Evolutionary conservation across 35 echinoderm and acorn worm species (phyloP).

Genomic region (Ophioderma brevispina): DNA sequence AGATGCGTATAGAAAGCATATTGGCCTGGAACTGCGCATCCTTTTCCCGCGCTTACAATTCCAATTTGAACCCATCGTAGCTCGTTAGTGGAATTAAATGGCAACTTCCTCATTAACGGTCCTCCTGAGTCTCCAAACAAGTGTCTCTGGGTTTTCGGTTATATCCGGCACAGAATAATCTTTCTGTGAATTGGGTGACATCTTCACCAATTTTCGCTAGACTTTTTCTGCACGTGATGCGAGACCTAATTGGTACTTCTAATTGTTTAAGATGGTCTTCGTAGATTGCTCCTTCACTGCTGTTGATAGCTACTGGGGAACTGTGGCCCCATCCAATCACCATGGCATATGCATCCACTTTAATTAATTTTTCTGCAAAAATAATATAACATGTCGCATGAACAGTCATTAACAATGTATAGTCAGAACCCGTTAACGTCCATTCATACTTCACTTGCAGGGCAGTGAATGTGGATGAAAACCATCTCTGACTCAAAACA

Average conservation of each 20-base stretch:
- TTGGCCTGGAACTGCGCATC: constrained; percentile 86
- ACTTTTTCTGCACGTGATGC: constrained; percentile 61
- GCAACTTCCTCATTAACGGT: constrained; percentile 79
- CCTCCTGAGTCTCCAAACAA: constrained; percentile 95
- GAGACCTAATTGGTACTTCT: constrained; percentile 73
- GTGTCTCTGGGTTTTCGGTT: constrained; percentile 68
- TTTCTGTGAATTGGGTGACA: constrained; percentile 66
- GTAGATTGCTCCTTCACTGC: constrained; percentile 48
- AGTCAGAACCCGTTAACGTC: too few species aligned
- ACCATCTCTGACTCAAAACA: too few species aligned
- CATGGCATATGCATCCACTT: constrained; percentile 58
- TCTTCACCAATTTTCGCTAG: constrained; percentile 65
- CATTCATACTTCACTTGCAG: too few species aligned
- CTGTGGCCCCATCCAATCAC: constrained; percentile 91
- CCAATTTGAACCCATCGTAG: constrained; percentile 91
- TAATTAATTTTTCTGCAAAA: constrained; percentile 51
- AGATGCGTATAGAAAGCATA: constrained; percentile 93
- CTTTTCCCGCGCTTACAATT: constrained; percentile 91
- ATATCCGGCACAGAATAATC: constrained; percentile 95
- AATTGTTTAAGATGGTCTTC: constrained; percentile 80
- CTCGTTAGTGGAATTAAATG: neutral
- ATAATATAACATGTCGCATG: too few species aligned
- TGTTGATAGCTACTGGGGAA: constrained; percentile 73
- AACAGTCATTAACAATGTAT: too few species aligned
- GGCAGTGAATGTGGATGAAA: too few species aligned